Base-by-base conservation (phyloP, 1,140 invertebrate genomes). In the Heliothis subflexa region DNA sequence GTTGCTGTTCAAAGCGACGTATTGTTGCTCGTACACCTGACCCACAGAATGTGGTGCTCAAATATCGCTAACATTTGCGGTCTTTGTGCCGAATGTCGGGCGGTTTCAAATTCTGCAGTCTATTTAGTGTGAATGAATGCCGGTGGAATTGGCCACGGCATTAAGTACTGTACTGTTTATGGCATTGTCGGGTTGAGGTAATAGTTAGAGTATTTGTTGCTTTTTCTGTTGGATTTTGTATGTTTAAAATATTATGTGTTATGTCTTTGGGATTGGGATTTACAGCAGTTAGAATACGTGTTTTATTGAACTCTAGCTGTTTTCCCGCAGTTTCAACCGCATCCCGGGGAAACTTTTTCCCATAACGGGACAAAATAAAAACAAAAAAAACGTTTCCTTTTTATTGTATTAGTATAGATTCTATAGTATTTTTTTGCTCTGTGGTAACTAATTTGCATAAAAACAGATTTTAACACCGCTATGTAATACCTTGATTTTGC, bases 21-120 rank as follows among this genome's bases (percentile, higher is more conserved):
- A 9, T 40, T 40, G 33, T 9, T 9, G 54, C 54, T 11, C 54
- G 54, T 55, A 12, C 21, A 55, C 2, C 9, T 10, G 52, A 12
- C 9, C 7, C 2, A 55, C 11, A 55, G 54, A 55, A 55, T 55
- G 9, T 55, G 1, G 18, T 0, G 18, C 33, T 64, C 61, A 45
- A 33, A 33, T 64, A 45, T 64, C n/a, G n/a, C 33, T 45, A 16
- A 64, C 61, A 64, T 64, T n/a, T 64, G 61, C 9, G 25, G 33
- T 64, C 14, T 64, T 40, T 45, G 10, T 11, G 33, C 61, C n/a
- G 28, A 45, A 64, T 64, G 33, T 33, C 59, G 59, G 14, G 11
- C 28, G 59, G 13, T 45, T 33, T 64, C 7, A 45, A 45, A 45
- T 64, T n/a, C 33, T 64, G n/a, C 33, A 45, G 61, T 45, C 61